Conservation (phyloP, 2,113 vertebrate genomes). For the Alethe castanea region DNA sequence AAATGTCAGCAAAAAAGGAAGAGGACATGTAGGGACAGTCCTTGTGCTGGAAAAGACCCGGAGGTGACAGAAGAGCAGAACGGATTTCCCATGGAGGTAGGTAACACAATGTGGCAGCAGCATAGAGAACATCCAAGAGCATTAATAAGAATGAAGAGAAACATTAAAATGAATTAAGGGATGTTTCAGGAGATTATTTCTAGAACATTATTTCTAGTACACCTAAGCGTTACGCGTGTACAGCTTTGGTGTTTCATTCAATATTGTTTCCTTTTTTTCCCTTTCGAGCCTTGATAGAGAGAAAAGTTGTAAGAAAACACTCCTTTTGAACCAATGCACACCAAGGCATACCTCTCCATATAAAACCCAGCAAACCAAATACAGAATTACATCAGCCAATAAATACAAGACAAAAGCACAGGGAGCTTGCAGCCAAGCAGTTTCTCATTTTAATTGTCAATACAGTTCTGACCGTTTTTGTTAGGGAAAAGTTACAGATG, state of each 20-base stretch:
- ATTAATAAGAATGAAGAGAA: not conserved
- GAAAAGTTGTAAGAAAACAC: not conserved
- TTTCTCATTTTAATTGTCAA: not conserved
- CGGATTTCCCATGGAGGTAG: accelerated
- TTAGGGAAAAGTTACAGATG: not conserved
- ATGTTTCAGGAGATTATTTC: not conserved
- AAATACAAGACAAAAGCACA: not conserved
- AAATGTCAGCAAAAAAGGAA: not conserved
- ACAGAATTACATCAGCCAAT: not conserved
- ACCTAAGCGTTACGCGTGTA: not conserved
- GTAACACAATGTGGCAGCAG: not conserved
- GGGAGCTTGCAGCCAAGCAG: accelerated
- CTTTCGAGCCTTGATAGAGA: not conserved
- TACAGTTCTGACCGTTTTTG: not conserved
- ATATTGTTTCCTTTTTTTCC: not conserved
- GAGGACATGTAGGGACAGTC: accelerated
- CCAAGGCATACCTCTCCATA: not conserved
- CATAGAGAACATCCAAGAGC: not conserved
- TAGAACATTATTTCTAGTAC: not conserved
- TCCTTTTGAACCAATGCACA: not conserved
- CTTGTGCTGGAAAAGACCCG: accelerated
- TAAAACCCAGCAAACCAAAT: not conserved
- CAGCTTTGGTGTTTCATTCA: not conserved
- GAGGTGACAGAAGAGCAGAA: not conserved
- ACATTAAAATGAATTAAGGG: not conserved